These are phyloP conservation scores for Natator depressus DNA, from an alignment of 2,113 vertebrate genomes.

Conservation along the genomic window DNA sequence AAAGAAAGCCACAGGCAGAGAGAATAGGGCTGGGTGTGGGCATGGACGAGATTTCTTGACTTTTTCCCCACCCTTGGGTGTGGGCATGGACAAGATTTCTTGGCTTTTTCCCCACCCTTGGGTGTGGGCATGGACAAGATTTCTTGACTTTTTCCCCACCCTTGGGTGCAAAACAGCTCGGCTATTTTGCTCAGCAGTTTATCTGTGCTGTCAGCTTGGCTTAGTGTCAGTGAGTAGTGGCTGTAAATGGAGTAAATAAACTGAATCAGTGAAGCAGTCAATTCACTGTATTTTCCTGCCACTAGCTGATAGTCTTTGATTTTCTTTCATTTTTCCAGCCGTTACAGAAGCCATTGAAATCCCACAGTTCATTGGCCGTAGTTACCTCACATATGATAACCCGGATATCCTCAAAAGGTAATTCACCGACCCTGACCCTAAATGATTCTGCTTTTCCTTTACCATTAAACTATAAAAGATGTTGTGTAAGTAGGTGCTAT, in stretches of 20 bases:
- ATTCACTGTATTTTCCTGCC: slow-evolving; percentile 10
- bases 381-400: slow-evolving; percentile 92
- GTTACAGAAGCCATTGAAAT: slow-evolving; percentile 95
- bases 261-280: neutral
- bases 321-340: slow-evolving; percentile 76
- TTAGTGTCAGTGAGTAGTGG: neutral
- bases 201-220: neutral
- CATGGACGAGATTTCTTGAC: neutral
- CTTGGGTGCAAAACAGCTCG: neutral
- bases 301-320: slow-evolving; percentile 2
- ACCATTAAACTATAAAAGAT: neutral
- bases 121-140: neutral
- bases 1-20: neutral
- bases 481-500: neutral
- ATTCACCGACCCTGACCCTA: neutral
- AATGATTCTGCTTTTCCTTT: neutral
- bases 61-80: neutral
- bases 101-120: neutral
- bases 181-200: neutral
- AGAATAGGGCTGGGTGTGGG: neutral
- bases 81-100: neutral
- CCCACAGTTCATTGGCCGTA: slow-evolving; percentile 96
- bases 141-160: neutral
- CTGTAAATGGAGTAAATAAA: neutral
- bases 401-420: slow-evolving; percentile 94